Evolutionary conservation across 2,797 vertebrate genomes (phyloP).

Genomic region (Salmo trutta): DNA sequence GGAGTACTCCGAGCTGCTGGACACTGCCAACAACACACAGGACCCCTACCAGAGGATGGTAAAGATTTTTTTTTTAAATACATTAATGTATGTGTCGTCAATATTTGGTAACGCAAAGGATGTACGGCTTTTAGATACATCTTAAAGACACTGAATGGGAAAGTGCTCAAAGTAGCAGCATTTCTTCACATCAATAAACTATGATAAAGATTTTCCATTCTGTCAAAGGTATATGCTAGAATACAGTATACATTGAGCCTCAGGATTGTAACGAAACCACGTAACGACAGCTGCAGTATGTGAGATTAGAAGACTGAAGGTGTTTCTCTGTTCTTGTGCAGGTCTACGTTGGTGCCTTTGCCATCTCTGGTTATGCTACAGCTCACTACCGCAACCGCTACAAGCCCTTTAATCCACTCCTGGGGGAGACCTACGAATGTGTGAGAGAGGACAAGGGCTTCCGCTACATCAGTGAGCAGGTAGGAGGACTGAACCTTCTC

Average conservation of each 20-base stretch:
- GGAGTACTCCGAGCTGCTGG: constrained; percentile 87
- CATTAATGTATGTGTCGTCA: no score
- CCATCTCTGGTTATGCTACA: constrained; percentile 89
- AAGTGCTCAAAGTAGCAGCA: no score
- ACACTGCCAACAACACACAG: constrained; percentile 74
- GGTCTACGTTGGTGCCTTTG: constrained; percentile 91
- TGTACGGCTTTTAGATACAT: no score
- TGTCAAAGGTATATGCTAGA: background rate
- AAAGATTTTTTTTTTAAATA: constrained; percentile 6
- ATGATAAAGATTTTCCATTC: background rate
- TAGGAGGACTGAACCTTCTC: constrained; percentile 36
- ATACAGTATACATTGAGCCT: background rate
- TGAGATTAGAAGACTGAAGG: background rate
- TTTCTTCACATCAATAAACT: background rate
- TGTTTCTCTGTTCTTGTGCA: background rate
- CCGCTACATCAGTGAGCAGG: constrained; percentile 90
- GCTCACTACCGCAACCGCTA: constrained; percentile 87
- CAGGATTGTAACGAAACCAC: background rate
- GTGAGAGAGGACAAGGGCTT: constrained; percentile 85
- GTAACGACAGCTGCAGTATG: background rate
- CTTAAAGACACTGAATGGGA: no score
- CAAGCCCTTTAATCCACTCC: constrained; percentile 93
- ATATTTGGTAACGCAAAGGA: no score
- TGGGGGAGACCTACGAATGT: constrained; percentile 93
- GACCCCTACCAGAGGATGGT: constrained; percentile 93